Base-by-base conservation (phyloP, 2,113 vertebrate species). In the Pygoscelis antarcticus region DNA sequence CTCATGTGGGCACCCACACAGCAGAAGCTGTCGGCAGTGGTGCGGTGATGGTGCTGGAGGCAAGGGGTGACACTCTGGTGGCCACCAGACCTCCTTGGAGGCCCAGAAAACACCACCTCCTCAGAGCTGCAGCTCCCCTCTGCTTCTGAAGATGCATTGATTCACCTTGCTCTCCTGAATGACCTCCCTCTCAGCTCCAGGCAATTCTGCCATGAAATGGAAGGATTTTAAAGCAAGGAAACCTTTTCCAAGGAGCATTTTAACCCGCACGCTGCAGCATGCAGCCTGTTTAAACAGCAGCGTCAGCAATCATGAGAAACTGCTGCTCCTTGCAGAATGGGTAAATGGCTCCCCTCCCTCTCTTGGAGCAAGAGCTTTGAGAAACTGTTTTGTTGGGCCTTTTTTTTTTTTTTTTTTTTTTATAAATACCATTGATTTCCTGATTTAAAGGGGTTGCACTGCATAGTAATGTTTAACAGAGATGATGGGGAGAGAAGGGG, bases 241-340 rank as follows among this genome's bases (percentile, higher is more conserved):
- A 23, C 17, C 12, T 71, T 49, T 58, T 44, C 58, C n/a, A 23
- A 58, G 34, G 80, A 85, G 29, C 21, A 12, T 60, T 83, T 44
- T 62, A 9, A 34, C 19, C 25, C 16, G 2, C 25, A 21, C 0
- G 1, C 58, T 52, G 32, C 25, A 62, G 80, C 1, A 0, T 1
- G 3, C 70, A 72, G 54, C 22, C 32, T 18, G 12, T 61, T 81
- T 22, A 66, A 93, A 85, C 10, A 40, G 64, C 81, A 78, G 61
- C 0, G 5, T 55, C 76, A 89, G 89, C 89, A 83, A 10, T 17
- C 27, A 15, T 1, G 44, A 86, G 71, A 89, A 92, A 83, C n/a
- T n/a, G 17, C 77, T 89, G 76, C 66, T 89, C 54, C 23, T 79
- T 78, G 89, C 65, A 89, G 70, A 68, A 85, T 1, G 22, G 65